A percentile compares a stretch with the other conserved stretches of the same genome.
These are phyloP conservation scores for Eristalinus aeneus DNA, from an alignment of 2,888 invertebrate species.

Conservation along the genomic window DNA sequence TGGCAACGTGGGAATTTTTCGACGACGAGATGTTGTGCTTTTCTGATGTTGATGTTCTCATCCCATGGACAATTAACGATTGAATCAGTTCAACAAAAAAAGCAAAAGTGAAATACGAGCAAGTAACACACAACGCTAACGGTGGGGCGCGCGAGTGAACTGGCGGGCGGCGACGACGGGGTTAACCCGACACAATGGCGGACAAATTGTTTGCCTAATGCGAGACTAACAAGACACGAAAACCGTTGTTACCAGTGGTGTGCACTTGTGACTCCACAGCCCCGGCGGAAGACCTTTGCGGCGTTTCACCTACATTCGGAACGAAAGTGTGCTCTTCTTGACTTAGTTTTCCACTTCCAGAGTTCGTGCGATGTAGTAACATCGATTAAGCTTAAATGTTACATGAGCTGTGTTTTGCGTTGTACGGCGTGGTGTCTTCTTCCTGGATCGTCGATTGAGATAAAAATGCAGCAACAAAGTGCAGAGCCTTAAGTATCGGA, in stretches of 20 bases:
- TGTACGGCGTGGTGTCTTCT: not conserved
- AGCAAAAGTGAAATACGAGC: not conserved
- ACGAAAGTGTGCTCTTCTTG: slow-evolving; percentile 67
- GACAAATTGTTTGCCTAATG: slow-evolving; percentile 68
- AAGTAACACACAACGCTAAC: slow-evolving; percentile 21
- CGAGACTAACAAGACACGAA: slow-evolving; percentile 63
- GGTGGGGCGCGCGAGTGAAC: slow-evolving; percentile 14
- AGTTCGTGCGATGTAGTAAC: slow-evolving; percentile 33
- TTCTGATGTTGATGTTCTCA: slow-evolving; percentile 58
- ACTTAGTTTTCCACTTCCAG: slow-evolving; percentile 44
- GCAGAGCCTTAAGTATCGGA: not conserved
- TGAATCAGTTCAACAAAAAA: slow-evolving; percentile 60
- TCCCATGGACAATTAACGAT: slow-evolving; percentile 64
- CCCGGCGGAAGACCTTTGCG: slow-evolving; percentile 48
- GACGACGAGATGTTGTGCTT: slow-evolving; percentile 22
- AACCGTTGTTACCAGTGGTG: slow-evolving; percentile 15
- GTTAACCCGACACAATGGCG: slow-evolving; percentile 59
- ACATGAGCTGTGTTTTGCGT: slow-evolving; percentile 29
- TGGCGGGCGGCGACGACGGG: slow-evolving; percentile 7
- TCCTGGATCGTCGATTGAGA: slow-evolving; percentile 17
- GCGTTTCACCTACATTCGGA: slow-evolving; percentile 54
- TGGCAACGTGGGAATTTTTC: slow-evolving; percentile 64
- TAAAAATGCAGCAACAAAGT: not conserved
- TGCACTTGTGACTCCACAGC: not conserved
- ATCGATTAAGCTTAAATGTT: slow-evolving; percentile 56